Evolutionary conservation across 2,113 vertebrate species (phyloP).

Genomic region (Prunella fulvescens): DNA sequence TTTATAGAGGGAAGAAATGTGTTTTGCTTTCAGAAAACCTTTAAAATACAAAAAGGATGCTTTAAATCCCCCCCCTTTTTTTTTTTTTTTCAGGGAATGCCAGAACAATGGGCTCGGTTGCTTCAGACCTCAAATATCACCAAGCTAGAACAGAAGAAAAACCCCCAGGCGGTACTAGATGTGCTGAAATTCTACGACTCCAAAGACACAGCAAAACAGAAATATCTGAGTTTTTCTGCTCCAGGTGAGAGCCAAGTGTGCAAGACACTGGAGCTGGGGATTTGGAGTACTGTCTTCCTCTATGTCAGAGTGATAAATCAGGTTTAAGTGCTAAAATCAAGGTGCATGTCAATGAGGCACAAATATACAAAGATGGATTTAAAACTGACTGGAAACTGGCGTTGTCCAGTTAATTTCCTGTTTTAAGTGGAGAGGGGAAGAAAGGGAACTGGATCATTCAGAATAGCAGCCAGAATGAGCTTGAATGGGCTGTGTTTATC

Average conservation of each 20-base stretch:
- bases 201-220: constrained; percentile 92
- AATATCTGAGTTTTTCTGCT: constrained; percentile 95
- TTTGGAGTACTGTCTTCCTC: background rate
- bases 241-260: constrained; percentile 75
- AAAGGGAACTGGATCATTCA: background rate
- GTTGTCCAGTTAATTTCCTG: constrained; percentile 6
- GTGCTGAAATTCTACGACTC: constrained; percentile 98
- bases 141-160: constrained; percentile 98
- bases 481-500: background rate
- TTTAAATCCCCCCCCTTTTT: background rate
- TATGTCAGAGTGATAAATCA: background rate
- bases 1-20: background rate
- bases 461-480: background rate
- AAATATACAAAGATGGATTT: background rate
- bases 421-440: background rate
- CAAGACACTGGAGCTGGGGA: background rate
- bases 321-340: background rate
- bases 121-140: constrained; percentile 98
- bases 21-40: background rate
- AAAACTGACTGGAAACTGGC: background rate
- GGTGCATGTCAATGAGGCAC: background rate
- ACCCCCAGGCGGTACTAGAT: constrained; percentile 95
- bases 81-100: constrained; percentile 85
- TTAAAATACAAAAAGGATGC: background rate
- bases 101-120: constrained; percentile 95